These are phyloP conservation scores for Charina bottae DNA, from an alignment of 2,113 vertebrate genomes.

Conservation along the genomic window DNA sequence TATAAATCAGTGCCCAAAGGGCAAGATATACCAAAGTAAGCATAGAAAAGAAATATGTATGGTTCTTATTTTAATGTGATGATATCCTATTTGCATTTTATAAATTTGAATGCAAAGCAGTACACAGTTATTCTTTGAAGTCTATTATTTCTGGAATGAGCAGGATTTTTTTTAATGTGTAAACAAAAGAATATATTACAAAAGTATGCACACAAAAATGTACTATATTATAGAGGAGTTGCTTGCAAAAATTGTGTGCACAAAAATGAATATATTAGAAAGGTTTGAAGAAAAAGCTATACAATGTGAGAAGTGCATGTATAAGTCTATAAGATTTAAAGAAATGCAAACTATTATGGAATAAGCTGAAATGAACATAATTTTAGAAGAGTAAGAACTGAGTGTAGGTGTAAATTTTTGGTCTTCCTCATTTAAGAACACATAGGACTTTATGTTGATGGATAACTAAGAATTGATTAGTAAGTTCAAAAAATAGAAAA, in stretches of 20 bases:
- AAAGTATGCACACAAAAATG: neutral
- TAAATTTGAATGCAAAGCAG: neutral
- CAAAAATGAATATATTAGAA: neutral
- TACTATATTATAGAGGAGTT: neutral
- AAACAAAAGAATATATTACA: neutral
- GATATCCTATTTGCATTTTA: neutral
- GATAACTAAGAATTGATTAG: slow-evolving; percentile 4
- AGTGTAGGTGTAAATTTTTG: neutral
- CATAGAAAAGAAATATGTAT: neutral
- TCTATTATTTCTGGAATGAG: neutral
- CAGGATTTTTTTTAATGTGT: neutral
- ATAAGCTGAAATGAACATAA: neutral
- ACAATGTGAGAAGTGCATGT: neutral
- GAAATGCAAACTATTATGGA: neutral
- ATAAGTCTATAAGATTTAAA: neutral
- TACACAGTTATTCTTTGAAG: neutral
- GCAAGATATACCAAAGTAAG: slow-evolving; percentile 6
- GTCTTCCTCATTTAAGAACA: neutral
- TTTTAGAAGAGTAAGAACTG: neutral
- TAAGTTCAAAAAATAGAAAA: slow-evolving; percentile 26
- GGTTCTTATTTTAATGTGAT: neutral
- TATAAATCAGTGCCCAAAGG: neutral
- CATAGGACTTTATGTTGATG: neutral
- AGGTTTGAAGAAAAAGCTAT: neutral
- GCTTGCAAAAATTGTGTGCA: neutral